Base-by-base conservation (phyloP, 1,140 invertebrate species). In the Heliconius eleuchia region DNA sequence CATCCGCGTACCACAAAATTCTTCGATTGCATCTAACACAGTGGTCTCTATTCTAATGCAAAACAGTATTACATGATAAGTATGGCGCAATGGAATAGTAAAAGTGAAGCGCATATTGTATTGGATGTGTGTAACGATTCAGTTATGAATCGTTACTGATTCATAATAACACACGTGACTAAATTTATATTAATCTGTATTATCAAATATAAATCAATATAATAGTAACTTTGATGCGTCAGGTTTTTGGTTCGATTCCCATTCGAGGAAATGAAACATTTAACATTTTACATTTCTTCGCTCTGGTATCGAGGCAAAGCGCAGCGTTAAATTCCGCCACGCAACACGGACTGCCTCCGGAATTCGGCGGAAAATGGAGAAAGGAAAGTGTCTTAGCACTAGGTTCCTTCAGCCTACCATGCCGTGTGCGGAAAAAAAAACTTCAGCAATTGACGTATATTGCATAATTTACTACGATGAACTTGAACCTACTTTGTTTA, bases 1-100 rank as follows among this genome's bases (percentile, higher is more conserved):
- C 57, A 71, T 76, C 52, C 75, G 75, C 52, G 70, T 72, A 71
- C 73, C 34, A 77, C 42, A 77, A 55, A 39, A 27, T 70, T 77
- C 42, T 23, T 72, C 76, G 76, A 77, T 77, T 77, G 70, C 76
- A 78, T 81, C 60, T 71, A 75, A 77, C 76, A 71, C 76, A 71
- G 39, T 77, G 50, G 76, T 39, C 42, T 46, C 71, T 66, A 78
- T 81, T 81, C 80, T 77, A 74, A 81, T 81, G 80, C 80, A 81
- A 81, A 80, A 75, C 66, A 81, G 52, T 78, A 81, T 81, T 81
- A 81, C 76, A 81, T 81, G 27, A 79, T 78, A 76, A 81, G 66
- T 79, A 70, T 85, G 83, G 80, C 84, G 82, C 84, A 86, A 87
- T 84, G 79, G 79, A 84, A 84, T 82, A 85, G 85, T 87, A 87